Evolutionary conservation across 2,888 invertebrate genomes (phyloP).

Genomic region (Rhingia campestris): DNA sequence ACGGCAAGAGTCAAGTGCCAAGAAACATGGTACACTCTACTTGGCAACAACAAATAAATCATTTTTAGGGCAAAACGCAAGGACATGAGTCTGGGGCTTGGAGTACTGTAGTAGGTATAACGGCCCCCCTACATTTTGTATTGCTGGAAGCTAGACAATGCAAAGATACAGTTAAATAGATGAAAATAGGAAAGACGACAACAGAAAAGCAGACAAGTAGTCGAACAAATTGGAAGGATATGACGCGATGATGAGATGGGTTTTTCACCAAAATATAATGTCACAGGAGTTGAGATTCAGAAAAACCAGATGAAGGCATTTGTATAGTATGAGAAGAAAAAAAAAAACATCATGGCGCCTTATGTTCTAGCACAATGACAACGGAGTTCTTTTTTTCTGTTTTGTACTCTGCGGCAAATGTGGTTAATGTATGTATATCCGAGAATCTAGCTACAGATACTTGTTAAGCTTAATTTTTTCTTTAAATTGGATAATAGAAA

Average conservation of each 20-base stretch:
- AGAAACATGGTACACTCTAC: conserved; percentile 48
- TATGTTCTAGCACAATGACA: conserved; percentile 30
- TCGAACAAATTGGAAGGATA: conserved; percentile 72
- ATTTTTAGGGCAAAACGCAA: conserved; percentile 59
- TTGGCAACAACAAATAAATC: conserved; percentile 72
- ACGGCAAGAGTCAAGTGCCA: conserved; percentile 64
- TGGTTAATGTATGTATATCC: conserved; percentile 33
- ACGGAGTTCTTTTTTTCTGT: neutral
- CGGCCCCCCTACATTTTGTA: conserved; percentile 19
- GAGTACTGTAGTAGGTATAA: neutral
- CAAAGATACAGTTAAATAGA: conserved; percentile 68
- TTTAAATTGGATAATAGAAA: conserved; percentile 68
- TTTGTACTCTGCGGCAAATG: conserved; percentile 15
- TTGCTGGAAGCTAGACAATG: conserved; percentile 63
- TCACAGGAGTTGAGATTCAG: conserved; percentile 4
- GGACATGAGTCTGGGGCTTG: conserved; percentile 15
- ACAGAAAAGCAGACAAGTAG: conserved; percentile 64
- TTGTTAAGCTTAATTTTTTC: conserved; percentile 48
- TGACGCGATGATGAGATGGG: conserved; percentile 66
- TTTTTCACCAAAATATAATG: conserved; percentile 54
- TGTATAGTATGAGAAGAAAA: neutral
- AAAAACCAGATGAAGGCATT: neutral
- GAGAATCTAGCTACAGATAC: conserved; percentile 3
- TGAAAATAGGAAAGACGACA: conserved; percentile 65
- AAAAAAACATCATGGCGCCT: conserved; percentile 37